These are phyloP conservation scores for Sclerurus mexicanus DNA, from an alignment of 2,113 vertebrate species.

Conservation along the genomic window DNA sequence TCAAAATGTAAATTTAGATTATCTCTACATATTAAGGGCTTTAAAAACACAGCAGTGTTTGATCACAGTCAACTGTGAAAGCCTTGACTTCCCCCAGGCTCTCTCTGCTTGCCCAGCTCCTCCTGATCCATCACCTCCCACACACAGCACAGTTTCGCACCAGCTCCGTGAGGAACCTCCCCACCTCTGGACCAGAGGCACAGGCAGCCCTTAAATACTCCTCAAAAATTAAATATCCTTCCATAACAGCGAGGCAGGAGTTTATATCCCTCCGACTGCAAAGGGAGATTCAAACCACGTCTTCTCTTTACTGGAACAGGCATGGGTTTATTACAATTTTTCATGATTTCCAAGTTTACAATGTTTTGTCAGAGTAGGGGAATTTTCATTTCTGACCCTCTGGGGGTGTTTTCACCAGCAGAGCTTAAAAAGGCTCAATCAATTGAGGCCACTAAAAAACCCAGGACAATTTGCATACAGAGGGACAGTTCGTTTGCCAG, in stretches of 20 bases:
- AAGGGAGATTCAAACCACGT: neutral
- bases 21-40: rapidly evolving
- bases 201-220: neutral
- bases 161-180: rapidly evolving
- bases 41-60: neutral
- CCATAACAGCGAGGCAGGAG: neutral
- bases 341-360: neutral
- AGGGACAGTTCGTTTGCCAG: neutral
- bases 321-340: neutral
- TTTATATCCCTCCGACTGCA: neutral
- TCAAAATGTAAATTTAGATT: neutral
- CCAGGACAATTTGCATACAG: neutral
- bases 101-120: neutral
- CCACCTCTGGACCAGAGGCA: neutral
- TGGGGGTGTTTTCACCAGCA: neutral
- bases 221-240: neutral
- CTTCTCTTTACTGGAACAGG: rapidly evolving
- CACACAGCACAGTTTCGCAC: rapidly evolving
- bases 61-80: neutral
- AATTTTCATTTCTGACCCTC: neutral
- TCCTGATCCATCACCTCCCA: neutral
- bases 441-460: neutral
- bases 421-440: neutral
- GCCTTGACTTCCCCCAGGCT: neutral
- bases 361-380: neutral